phyloP scores from a whole-genome alignment of 2,797 vertebrate genomes.

The Urocyon cinereoargenteus region DNA sequence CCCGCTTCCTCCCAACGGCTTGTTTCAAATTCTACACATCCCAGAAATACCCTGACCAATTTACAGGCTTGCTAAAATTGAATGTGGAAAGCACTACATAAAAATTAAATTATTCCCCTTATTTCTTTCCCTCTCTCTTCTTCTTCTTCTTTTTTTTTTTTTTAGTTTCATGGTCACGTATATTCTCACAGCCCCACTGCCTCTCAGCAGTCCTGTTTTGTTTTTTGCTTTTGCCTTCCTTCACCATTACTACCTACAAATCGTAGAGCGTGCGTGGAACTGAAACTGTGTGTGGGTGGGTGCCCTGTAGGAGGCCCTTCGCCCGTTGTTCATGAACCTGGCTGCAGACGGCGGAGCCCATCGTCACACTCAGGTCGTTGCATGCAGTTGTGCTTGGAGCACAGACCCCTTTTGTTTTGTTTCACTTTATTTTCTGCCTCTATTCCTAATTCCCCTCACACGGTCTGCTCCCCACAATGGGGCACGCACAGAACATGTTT shows the following conservation, averaged over 20 bases:
- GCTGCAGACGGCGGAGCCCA: background rate
- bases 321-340: background rate
- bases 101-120: background rate
- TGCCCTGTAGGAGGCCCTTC: background rate
- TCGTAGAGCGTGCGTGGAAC: background rate
- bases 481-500: background rate
- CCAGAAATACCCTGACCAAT: background rate
- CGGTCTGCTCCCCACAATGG: background rate
- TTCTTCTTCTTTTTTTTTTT: background rate
- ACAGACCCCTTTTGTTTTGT: background rate
- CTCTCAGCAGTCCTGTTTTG: background rate
- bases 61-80: background rate
- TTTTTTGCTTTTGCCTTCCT: background rate
- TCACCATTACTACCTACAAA: background rate
- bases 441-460: background rate
- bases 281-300: background rate
- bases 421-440: conserved; percentile 17
- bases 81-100: background rate
- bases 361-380: background rate
- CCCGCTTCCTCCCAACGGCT: background rate
- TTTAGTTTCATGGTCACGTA: background rate
- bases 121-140: background rate
- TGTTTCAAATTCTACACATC: background rate
- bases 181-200: background rate
- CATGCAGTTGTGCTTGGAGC: background rate